These are phyloP conservation scores for Ancistrus triradiatus DNA, from an alignment of 2,113 vertebrate species.

Conservation along the genomic window DNA sequence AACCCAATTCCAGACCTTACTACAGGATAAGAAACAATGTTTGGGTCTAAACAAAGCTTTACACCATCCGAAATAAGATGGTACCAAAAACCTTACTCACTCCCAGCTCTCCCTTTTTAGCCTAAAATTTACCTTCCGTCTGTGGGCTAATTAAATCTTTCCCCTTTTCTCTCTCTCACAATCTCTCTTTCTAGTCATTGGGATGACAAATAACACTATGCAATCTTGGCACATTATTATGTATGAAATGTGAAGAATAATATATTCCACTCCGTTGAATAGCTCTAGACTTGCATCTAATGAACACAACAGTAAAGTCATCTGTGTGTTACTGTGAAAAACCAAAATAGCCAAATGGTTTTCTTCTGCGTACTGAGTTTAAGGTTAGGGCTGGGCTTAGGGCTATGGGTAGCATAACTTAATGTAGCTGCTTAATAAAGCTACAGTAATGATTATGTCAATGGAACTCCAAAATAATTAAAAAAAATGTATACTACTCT, in stretches of 20 bases:
- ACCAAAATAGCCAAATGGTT: no score
- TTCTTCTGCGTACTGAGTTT: no score
- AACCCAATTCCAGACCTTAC: neutral
- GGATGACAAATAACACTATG: slow-evolving; percentile 64
- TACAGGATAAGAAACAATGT: neutral
- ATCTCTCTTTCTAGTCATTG: slow-evolving; percentile 46
- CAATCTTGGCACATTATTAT: slow-evolving; percentile 67
- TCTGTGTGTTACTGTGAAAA: no score
- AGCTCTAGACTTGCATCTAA: slow-evolving; percentile 54
- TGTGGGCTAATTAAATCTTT: slow-evolving; percentile 64
- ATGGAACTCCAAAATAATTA: no score
- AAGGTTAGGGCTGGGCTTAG: no score
- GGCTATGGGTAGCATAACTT: no score
- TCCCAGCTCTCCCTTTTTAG: slow-evolving; percentile 49
- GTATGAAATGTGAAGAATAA: slow-evolving; percentile 64
- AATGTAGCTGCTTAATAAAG: no score
- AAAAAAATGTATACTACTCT: no score
- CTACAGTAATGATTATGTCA: no score
- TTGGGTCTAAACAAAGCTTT: slow-evolving; percentile 18
- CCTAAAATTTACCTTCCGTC: slow-evolving; percentile 66
- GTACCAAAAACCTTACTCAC: slow-evolving; percentile 54
- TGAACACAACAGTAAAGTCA: slow-evolving; percentile 46
- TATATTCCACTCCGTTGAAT: slow-evolving; percentile 59
- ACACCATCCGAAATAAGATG: slow-evolving; percentile 60
- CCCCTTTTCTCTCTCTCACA: slow-evolving; percentile 15